phyloP scores from a whole-genome alignment of 2,888 invertebrate genomes.

The Thymelicus lineola region DNA sequence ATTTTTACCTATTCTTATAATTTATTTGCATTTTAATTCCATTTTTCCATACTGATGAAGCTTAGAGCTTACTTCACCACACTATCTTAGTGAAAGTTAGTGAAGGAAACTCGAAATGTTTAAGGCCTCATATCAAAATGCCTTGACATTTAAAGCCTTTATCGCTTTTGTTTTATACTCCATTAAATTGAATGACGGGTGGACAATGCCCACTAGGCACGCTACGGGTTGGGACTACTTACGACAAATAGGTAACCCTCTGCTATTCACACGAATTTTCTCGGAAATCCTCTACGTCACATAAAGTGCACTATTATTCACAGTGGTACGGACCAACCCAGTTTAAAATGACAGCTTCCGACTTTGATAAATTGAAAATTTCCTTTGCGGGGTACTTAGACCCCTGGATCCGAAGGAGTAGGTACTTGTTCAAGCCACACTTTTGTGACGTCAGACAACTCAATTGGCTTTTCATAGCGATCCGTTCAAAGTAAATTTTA shows the following conservation, averaged over 20 bases:
- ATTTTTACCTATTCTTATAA: no score
- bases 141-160: slow-evolving; percentile 6
- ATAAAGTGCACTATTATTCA: slow-evolving; percentile 77
- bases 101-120: not conserved
- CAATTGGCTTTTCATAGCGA: slow-evolving; percentile 22
- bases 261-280: slow-evolving; percentile 67
- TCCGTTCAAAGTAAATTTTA: slow-evolving; percentile 36
- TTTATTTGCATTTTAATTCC: not conserved
- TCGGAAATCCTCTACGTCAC: slow-evolving; percentile 68
- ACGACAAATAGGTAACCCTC: slow-evolving; percentile 38
- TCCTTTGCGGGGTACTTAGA: slow-evolving; percentile 42
- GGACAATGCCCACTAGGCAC: slow-evolving; percentile 61
- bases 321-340: slow-evolving; percentile 56
- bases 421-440: slow-evolving; percentile 4
- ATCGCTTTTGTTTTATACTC: slow-evolving; percentile 47
- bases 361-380: slow-evolving; percentile 66
- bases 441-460: not conserved
- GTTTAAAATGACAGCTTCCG: slow-evolving; percentile 64
- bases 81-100: not conserved
- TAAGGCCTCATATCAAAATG: not conserved
- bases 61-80: not conserved
- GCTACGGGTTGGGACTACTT: slow-evolving; percentile 45
- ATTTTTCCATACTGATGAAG: no score
- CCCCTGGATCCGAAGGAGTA: slow-evolving; percentile 21
- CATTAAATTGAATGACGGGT: slow-evolving; percentile 42